A percentile compares a stretch with the other conserved stretches of the same genome.
phyloP scores from a whole-genome alignment of 2,797 vertebrate species.

The Cuniculus paca region DNA sequence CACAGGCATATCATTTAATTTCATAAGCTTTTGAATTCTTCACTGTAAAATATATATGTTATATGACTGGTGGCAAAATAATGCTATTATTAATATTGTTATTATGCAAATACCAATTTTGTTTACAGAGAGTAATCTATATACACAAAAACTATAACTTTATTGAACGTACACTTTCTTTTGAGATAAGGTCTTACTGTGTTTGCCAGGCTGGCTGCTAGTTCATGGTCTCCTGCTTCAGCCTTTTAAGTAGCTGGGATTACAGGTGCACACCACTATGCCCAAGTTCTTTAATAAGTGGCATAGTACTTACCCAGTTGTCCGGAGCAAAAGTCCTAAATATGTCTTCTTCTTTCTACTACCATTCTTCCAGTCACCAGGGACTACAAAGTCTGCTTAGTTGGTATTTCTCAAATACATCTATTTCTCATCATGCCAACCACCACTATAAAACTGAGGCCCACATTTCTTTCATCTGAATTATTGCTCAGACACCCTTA shows the following conservation, averaged over 20 bases:
- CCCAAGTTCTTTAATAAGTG: background rate
- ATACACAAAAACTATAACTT: background rate
- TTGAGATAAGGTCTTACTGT: background rate
- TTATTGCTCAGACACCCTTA: background rate
- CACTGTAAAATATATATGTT: background rate
- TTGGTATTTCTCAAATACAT: background rate
- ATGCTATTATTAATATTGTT: background rate
- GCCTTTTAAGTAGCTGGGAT: background rate
- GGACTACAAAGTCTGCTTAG: background rate
- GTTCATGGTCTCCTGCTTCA: background rate
- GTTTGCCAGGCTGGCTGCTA: background rate
- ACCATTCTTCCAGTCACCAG: background rate
- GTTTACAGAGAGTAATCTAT: background rate
- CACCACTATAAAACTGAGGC: background rate
- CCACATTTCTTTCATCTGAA: background rate
- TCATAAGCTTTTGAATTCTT: conserved; percentile 21
- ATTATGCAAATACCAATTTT: background rate
- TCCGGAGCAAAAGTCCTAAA: background rate
- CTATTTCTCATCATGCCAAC: background rate
- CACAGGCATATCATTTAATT: background rate
- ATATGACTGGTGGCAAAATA: background rate
- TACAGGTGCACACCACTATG: background rate
- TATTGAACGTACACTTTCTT: background rate
- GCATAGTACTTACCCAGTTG: background rate
- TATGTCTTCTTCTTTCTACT: background rate